Conservation (phyloP, 2,797 vertebrate genomes). For the Etheostoma perlongum region DNA sequence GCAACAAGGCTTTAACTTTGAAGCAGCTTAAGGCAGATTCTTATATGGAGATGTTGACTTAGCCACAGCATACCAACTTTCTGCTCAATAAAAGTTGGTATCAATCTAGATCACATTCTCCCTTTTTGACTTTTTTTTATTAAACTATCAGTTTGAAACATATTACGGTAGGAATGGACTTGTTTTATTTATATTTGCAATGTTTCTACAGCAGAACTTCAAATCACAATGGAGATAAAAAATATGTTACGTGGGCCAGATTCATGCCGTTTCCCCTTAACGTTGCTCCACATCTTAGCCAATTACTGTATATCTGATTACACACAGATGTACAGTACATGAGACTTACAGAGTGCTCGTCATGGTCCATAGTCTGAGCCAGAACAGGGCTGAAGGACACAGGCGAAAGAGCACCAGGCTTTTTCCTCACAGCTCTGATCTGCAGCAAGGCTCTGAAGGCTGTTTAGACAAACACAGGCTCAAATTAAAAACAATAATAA, state of each 20-base stretch:
- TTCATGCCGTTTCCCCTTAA: background rate
- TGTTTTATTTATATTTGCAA: background rate
- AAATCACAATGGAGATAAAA: background rate
- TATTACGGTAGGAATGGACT: background rate
- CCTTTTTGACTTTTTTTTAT: background rate
- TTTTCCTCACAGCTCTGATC: slow-evolving; percentile 98
- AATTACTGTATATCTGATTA: background rate
- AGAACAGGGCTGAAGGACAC: slow-evolving; percentile 97
- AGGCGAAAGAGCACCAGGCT: slow-evolving; percentile 93
- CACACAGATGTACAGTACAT: background rate
- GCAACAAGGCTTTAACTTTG: background rate
- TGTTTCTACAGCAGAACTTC: background rate
- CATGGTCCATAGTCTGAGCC: slow-evolving; percentile 96
- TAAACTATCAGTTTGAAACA: background rate
- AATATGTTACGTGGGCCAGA: background rate
- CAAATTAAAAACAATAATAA: background rate
- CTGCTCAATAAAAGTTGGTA: background rate
- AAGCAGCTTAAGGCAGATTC: background rate
- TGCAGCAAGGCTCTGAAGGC: slow-evolving; percentile 98
- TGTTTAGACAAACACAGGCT: slow-evolving; percentile 59
- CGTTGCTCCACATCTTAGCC: background rate
- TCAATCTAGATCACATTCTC: background rate
- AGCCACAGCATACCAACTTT: background rate
- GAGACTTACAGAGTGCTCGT: slow-evolving; percentile 92
- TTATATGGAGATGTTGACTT: background rate